phyloP scores from a whole-genome alignment of 2,113 vertebrate genomes.

The Zosterops lateralis region DNA sequence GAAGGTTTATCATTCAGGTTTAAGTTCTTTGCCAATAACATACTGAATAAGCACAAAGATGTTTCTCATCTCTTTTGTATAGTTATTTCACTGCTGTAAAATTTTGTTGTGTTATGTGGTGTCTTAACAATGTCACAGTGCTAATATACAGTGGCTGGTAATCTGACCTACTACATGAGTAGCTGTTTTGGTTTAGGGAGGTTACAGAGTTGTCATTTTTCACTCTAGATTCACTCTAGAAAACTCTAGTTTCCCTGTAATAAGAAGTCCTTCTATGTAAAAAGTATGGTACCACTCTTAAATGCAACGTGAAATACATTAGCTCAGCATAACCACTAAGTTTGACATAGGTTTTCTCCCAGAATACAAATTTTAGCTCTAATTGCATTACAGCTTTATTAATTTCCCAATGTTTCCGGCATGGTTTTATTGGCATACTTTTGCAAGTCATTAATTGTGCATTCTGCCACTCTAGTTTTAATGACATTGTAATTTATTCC shows the following conservation, averaged over 20 bases:
- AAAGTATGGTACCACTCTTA: background rate
- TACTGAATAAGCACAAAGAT: background rate
- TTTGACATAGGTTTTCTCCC: background rate
- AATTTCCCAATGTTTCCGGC: background rate
- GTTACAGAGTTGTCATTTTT: background rate
- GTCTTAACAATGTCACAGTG: background rate
- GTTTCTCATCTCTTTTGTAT: background rate
- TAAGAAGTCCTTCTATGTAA: background rate
- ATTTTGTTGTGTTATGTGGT: background rate
- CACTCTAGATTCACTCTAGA: background rate
- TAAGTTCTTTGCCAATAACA: background rate
- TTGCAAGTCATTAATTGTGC: constrained; percentile 62
- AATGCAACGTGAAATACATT: background rate
- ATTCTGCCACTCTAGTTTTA: constrained; percentile 54
- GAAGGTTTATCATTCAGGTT: accelerated
- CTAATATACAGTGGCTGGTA: background rate
- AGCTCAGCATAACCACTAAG: background rate
- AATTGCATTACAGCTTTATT: constrained; percentile 6
- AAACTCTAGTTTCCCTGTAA: background rate
- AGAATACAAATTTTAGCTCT: background rate
- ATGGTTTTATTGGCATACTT: constrained; percentile 47
- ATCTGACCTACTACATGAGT: background rate
- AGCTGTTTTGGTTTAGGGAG: background rate
- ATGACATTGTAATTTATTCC: constrained; percentile 60
- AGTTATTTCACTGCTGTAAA: background rate